Evolutionary conservation across 1,140 invertebrate genomes (phyloP), one percentile per base, ranked within the genome.

Genomic region (Penaeus chinensis): DNA sequence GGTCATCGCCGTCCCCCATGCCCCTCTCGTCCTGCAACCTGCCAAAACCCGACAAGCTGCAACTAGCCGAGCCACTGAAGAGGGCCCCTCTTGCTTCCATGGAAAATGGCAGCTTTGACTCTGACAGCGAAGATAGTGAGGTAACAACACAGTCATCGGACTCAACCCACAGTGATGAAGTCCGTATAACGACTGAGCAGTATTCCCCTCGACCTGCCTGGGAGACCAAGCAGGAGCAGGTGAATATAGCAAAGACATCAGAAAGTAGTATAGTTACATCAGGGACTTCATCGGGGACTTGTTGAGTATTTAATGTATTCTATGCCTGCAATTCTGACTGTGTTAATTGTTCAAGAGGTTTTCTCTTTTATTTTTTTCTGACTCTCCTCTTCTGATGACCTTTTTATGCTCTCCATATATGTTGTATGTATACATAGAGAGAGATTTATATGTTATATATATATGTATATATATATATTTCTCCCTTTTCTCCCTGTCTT

Each of bases 101-200:
- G 77, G 90, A 90, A 65, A 89, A 87, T 80, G 90, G 90, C 19
- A 90, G 90, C 77, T 87, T 90, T 85, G 90, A 90, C 54, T 89
- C 90, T 18, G 90, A 90, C 80, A 90, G 90, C 63, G 90, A 90
- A 83, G 90, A 90, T 82, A 89, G 90, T 85, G 90, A 90, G 61
- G 42, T 90, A 11, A 87, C 83, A 20, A 90, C 90, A 27, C 90
- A 90, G 82, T 90, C 90, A 5, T 90, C 90, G 8, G 90, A 90
- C 66, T 90, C 90, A 7, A 90, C 90, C 78, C 90, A 87, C 78
- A 90, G 90, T 42, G 90, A 90, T 66, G 90, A 90, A 81, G 88
- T 90, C n/a, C 88, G 90, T 22, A 90, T 90, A 74, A 88, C 89
- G 4, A 87, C 88, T 5, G 85, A 84, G 22, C 84, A 89, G 77